phyloP scores from a whole-genome alignment of 2,888 invertebrate species.

The Salticus scenicus region DNA sequence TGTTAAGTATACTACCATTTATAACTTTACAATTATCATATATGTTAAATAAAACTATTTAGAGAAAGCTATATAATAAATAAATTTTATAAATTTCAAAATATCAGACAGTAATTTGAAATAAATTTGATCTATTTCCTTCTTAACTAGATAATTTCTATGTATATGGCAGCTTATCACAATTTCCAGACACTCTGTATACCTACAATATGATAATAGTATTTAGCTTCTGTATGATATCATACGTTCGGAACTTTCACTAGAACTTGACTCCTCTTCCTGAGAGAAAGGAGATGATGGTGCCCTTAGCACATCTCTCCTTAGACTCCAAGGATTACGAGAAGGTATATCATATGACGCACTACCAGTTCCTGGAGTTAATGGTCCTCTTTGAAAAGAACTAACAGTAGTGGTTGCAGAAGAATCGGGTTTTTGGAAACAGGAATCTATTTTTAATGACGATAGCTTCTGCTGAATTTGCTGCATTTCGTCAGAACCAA shows the following conservation, averaged over 20 bases:
- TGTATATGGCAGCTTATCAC: too few relatives aligned
- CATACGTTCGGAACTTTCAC: constrained; percentile 69
- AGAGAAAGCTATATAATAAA: too few relatives aligned
- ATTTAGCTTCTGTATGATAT: constrained; percentile 35
- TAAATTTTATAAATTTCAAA: too few relatives aligned
- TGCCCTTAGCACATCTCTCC: constrained; percentile 53
- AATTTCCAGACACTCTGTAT: too few relatives aligned
- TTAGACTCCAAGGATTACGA: constrained; percentile 51
- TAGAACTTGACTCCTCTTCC: constrained; percentile 70
- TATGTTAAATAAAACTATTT: too few relatives aligned
- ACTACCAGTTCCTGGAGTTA: background rate
- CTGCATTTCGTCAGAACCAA: constrained; percentile 73
- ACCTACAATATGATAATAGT: too few relatives aligned
- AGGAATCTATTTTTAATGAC: constrained; percentile 72
- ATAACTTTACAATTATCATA: too few relatives aligned
- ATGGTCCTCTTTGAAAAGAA: background rate
- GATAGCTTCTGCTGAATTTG: constrained; percentile 74
- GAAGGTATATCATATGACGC: background rate
- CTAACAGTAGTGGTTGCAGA: background rate
- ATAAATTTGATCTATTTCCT: too few relatives aligned
- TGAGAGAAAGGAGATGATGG: constrained; percentile 63
- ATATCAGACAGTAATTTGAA: too few relatives aligned
- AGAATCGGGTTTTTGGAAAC: constrained; percentile 38
- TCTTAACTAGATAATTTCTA: too few relatives aligned
- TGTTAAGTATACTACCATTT: too few relatives aligned